These are phyloP conservation scores for Erebia palarica DNA, from an alignment of 2,888 invertebrate species.

Conservation along the genomic window DNA sequence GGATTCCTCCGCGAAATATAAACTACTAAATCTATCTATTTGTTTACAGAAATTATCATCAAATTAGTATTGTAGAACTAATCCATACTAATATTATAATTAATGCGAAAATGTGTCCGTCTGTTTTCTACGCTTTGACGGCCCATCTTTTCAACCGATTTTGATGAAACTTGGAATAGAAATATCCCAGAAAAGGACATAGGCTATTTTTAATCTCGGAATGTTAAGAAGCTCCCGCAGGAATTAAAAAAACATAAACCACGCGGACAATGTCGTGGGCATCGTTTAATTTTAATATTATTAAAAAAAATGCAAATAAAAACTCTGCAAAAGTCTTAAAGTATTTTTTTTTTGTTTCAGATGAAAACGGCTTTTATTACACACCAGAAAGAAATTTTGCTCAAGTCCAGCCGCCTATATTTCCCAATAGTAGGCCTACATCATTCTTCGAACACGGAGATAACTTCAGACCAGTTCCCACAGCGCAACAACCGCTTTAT, in stretches of 20 bases:
- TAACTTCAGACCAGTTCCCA: conserved; percentile 62
- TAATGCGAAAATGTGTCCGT: too few relatives aligned
- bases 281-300: background rate
- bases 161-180: too few relatives aligned
- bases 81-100: too few relatives aligned
- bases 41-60: too few relatives aligned
- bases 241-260: too few relatives aligned
- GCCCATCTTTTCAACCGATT: too few relatives aligned
- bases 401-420: conserved; percentile 78
- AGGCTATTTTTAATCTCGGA: too few relatives aligned
- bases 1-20: background rate
- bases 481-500: conserved; percentile 63
- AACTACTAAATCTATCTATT: background rate
- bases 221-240: too few relatives aligned
- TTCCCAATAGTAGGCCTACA: conserved; percentile 65
- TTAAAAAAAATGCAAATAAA: background rate
- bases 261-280: too few relatives aligned
- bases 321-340: background rate
- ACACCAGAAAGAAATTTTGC: conserved; percentile 79
- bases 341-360: conserved; percentile 61
- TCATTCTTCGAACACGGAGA: conserved; percentile 70
- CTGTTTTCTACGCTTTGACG: too few relatives aligned
- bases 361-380: conserved; percentile 75
- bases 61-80: too few relatives aligned
- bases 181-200: too few relatives aligned